Evolutionary conservation across 92 coral and sea anemone species (phyloP).

Genomic region (Paramuricea clavata): DNA sequence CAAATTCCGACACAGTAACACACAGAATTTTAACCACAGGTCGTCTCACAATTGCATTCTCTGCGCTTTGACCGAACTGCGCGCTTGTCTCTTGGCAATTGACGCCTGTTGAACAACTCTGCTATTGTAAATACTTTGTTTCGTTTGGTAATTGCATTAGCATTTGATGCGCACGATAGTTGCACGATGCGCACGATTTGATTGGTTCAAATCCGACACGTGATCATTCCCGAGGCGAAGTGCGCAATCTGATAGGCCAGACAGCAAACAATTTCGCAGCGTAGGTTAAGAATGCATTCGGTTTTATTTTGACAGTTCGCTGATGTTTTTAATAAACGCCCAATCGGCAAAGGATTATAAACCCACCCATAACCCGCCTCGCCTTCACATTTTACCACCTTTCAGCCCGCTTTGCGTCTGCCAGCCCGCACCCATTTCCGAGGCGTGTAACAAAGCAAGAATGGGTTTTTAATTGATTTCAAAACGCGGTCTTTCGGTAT

Average conservation of each 20-base stretch:
- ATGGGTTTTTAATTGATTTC: constrained; percentile 12
- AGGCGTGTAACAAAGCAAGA: background rate
- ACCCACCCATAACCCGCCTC: constrained; percentile 33
- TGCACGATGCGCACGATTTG: background rate
- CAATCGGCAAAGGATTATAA: constrained; percentile 42
- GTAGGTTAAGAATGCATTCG: constrained; percentile 45
- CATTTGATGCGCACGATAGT: constrained; percentile 16
- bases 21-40: constrained; percentile 8
- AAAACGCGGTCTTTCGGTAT: background rate
- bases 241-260: constrained; percentile 38
- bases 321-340: constrained; percentile 47
- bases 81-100: constrained; percentile 34
- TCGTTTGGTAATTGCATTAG: constrained; percentile 56
- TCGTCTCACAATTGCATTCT: background rate
- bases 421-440: background rate
- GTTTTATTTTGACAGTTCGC: constrained; percentile 48
- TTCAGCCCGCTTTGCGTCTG: background rate
- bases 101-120: constrained; percentile 54
- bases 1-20: background rate
- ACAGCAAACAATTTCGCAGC: constrained; percentile 35
- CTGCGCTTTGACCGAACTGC: background rate
- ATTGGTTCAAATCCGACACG: constrained; percentile 14
- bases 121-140: constrained; percentile 59
- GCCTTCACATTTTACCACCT: background rate
- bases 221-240: background rate